Conservation (phyloP, 2,113 vertebrate species). For the Desmodus rotundus region DNA sequence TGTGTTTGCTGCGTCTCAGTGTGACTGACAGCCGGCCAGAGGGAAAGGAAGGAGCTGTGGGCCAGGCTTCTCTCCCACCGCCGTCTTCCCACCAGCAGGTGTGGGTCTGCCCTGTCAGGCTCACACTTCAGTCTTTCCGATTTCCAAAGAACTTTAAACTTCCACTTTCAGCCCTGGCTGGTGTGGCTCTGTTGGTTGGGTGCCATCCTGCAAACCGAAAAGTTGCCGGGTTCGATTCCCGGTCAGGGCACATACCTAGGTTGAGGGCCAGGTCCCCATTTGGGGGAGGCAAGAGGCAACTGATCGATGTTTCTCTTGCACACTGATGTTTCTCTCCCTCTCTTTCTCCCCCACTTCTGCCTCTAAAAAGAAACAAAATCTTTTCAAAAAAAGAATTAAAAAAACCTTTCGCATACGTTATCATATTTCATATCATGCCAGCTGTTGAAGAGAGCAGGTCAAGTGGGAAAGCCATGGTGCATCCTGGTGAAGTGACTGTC, state of each 20-base stretch:
- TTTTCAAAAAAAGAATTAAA: too few relatives aligned
- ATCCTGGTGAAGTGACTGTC: background rate
- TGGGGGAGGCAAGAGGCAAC: too few relatives aligned
- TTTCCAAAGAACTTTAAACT: background rate
- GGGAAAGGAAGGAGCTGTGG: background rate
- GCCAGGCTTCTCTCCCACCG: background rate
- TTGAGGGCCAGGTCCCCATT: too few relatives aligned
- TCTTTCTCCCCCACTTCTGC: too few relatives aligned
- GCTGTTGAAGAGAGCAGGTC: background rate
- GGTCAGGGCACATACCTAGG: too few relatives aligned
- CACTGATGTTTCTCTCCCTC: too few relatives aligned
- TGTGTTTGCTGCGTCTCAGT: background rate
- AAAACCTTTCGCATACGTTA: background rate
- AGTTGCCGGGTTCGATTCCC: too few relatives aligned
- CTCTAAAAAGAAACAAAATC: too few relatives aligned
- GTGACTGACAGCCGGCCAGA: background rate
- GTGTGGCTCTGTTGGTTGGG: too few relatives aligned
- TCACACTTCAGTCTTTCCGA: background rate
- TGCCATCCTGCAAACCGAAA: too few relatives aligned
- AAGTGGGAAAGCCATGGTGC: background rate
- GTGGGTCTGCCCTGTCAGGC: background rate
- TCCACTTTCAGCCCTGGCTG: background rate
- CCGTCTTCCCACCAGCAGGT: background rate
- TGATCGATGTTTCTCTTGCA: too few relatives aligned
- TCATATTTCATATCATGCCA: background rate